These are phyloP conservation scores for Dolomedes plantarius DNA, from an alignment of 2,888 invertebrate species.

Conservation along the genomic window DNA sequence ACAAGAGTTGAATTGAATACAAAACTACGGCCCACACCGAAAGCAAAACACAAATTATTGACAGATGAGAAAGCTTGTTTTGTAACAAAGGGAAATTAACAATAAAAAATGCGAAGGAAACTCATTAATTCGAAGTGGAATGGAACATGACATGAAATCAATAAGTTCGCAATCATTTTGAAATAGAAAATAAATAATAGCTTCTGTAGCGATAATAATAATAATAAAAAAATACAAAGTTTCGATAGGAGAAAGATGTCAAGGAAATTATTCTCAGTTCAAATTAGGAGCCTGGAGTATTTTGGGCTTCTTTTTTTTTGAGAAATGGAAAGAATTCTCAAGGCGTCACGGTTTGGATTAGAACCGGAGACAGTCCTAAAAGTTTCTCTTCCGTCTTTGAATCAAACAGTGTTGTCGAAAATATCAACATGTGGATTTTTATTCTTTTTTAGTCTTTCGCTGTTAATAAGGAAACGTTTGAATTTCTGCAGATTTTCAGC, in stretches of 20 bases:
- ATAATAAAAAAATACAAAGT: too few species aligned
- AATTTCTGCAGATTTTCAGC: too few species aligned
- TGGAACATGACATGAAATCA: constrained; percentile 56
- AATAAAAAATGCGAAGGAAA: constrained; percentile 31
- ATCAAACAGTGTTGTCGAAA: neutral
- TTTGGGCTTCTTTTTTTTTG: neutral
- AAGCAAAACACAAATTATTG: constrained; percentile 40
- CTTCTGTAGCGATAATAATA: constrained; percentile 48
- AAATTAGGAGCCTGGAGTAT: neutral
- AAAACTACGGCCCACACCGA: neutral
- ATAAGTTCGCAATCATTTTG: constrained; percentile 66
- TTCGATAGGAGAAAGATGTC: constrained; percentile 32
- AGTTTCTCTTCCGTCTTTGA: neutral
- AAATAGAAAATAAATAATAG: constrained; percentile 66
- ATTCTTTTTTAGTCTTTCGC: too few species aligned
- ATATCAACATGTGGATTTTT: neutral
- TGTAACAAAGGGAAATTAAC: constrained; percentile 57
- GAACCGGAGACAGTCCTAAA: neutral
- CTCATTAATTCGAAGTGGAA: constrained; percentile 65
- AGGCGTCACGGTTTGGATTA: neutral
- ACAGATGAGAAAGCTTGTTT: constrained; percentile 56
- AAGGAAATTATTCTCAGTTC: constrained; percentile 46
- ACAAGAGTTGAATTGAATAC: neutral
- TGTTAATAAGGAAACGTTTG: too few species aligned
- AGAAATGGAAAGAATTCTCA: neutral